Base-by-base conservation (phyloP, 2,888 invertebrate species). In the Drosophila falleni region DNA sequence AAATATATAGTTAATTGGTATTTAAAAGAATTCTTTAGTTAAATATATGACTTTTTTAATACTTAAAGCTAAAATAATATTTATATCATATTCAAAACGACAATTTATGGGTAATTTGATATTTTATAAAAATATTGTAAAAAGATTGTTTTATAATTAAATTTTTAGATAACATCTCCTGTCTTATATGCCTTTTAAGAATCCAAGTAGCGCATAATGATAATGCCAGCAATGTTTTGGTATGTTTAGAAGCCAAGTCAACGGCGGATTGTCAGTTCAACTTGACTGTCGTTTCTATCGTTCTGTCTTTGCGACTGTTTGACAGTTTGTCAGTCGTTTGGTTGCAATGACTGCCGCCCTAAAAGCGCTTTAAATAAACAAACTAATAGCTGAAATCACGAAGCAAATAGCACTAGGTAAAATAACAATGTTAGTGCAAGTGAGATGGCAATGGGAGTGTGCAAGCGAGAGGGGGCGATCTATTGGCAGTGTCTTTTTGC, bases 311-410 rank as follows among this genome's bases (percentile, higher is more conserved):
- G 50, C 35, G 58, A 55, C 61, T 71, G 70, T 41, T 47, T 61
- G 76, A 47, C 69, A 55, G 79, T 29, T 67, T 71, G 70, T 41
- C 50, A 62, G 76, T 50, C 37, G 37, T n/a, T 37, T 37, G 37
- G 37, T n/a, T 37, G 46, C 71, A 61, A 59, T 60, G 74, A 58
- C 68, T 62, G 83, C 82, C 83, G 86, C 83, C 80, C 83, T 63
- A 82, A 82, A 58, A 88, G 78, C 86, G 87, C 66, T 80, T 80
- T 86, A 85, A 89, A 89, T 89, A 89, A 87, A 87, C 87, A 89
- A 87, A 88, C 87, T 87, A 87, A 87, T 87, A 89, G 86, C 88
- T 61, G 62, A 86, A 89, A 89, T 85, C 78, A 85, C 78, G 72
- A 73, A 85, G 76, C 76, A 82, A 81, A 85, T 80, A 86, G 74